Evolutionary conservation across 2,888 invertebrate genomes (phyloP), one percentile per base, ranked within the genome.

Genomic region (Abrostola triplasia): DNA sequence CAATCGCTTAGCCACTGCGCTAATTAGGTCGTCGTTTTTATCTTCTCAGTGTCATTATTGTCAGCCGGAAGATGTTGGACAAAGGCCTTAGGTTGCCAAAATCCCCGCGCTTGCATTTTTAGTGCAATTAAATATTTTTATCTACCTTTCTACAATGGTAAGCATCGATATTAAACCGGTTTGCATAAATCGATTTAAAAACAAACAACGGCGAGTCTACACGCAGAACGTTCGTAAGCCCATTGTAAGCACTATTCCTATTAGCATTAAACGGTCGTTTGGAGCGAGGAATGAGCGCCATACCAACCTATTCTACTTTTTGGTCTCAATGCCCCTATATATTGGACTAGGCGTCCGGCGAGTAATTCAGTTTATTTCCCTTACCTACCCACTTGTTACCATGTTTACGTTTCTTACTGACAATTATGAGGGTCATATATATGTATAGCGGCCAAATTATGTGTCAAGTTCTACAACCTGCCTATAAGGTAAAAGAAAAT

Each of bases 201-300:
- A 55, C 48, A 58, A 70, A 59, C 65, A 54, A 58, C 54, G 51
- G 64, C 61, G 59, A 59, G 83, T 80, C 73, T 64, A 78, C 77
- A 69, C 82, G 82, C 84, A 79, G 85, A 85, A 81, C 83, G 80
- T 85, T 83, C 82, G 80, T 85, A 88, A 89, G 86, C 87, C 84
- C 77, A 86, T 88, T 89, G 90, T 88, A 87, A 89, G 88, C 85
- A 85, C 87, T 86, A 87, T 73, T 82, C 77, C 84, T 82, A 89
- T 90, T 90, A 89, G 88, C 90, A 89, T 90, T 85, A 87, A 89
- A 88, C 80, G 84, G 84, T 84, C 85, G 82, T 89, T 89, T 80
- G 78, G 78, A 78, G 79, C 83, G 79, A 80, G 79, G 59, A 79
- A 73, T 78, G 74, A 67, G 70, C 74, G 67, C 75, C 74, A 73